Percentiles rank a stretch among this genome's conserved stretches.
phyloP scores from a whole-genome alignment of 2,797 vertebrate genomes.

The Pseudochromis fuscus region DNA sequence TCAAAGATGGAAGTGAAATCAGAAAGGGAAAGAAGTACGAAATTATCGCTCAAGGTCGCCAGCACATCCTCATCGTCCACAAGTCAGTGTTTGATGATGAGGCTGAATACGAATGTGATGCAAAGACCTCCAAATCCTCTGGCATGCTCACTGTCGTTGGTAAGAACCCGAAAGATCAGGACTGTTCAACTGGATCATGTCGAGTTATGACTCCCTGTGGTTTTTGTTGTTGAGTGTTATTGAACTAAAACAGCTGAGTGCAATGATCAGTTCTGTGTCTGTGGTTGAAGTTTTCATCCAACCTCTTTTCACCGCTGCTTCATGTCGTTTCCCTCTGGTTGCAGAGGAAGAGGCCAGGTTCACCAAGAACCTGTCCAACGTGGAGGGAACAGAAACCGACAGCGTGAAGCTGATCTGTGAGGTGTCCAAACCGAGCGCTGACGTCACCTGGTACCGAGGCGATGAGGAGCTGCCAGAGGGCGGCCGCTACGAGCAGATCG shows the following conservation, averaged over 20 bases:
- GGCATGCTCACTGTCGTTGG: slow-evolving; percentile 96
- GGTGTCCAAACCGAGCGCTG: slow-evolving; percentile 93
- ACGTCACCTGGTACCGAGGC: slow-evolving; percentile 94
- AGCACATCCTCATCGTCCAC: slow-evolving; percentile 91
- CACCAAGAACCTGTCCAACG: slow-evolving; percentile 93
- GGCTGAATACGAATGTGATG: slow-evolving; percentile 97
- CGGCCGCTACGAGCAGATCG: slow-evolving; percentile 91
- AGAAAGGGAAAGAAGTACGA: slow-evolving; percentile 98
- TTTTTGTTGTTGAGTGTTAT: no score
- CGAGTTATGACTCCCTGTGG: no score
- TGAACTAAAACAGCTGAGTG: no score
- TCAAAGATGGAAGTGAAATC: slow-evolving; percentile 96
- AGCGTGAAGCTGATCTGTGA: slow-evolving; percentile 95
- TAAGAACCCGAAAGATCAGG: slow-evolving; percentile 69
- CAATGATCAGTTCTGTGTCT: no score
- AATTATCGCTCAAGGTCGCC: slow-evolving; percentile 91
- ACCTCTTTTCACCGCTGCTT: no score
- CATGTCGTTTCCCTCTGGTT: no score
- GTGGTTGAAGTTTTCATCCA: no score
- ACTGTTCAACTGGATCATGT: no score
- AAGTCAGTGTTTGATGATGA: slow-evolving; percentile 96
- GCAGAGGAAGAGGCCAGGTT: slow-evolving; percentile 96
- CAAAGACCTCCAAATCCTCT: slow-evolving; percentile 92
- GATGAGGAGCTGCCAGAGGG: slow-evolving; percentile 94
- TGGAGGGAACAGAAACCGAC: slow-evolving; percentile 95